Conservation (phyloP, 1,140 invertebrate species). For the Diorhabda carinulata region DNA sequence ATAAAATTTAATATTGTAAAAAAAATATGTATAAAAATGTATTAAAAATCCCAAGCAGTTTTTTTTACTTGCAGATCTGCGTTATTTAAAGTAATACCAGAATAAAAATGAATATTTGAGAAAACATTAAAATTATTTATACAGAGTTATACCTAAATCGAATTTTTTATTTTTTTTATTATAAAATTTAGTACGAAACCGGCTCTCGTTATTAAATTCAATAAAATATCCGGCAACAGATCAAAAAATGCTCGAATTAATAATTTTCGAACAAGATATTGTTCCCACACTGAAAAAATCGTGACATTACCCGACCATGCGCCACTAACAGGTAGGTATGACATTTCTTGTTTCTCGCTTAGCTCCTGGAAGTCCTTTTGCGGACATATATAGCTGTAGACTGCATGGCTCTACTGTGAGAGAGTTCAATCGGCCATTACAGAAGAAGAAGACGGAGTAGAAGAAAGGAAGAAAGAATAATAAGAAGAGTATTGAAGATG, state of each 20-base stretch:
- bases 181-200: too few relatives aligned
- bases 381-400: slow-evolving; percentile 12
- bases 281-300: neutral
- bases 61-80: too few relatives aligned
- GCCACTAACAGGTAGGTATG: slow-evolving; percentile 16
- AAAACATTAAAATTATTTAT: too few relatives aligned
- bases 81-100: too few relatives aligned
- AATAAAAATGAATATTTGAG: too few relatives aligned
- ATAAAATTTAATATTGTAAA: too few relatives aligned
- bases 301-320: neutral
- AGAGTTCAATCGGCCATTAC: slow-evolving; percentile 21
- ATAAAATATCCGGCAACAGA: neutral
- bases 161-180: too few relatives aligned
- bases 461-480: slow-evolving; percentile 7
- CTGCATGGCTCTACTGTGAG: slow-evolving; percentile 19
- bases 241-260: neutral
- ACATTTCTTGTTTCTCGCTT: slow-evolving; percentile 17
- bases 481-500: slow-evolving; percentile 10
- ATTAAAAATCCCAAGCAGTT: too few relatives aligned
- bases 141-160: too few relatives aligned
- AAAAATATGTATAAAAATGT: too few relatives aligned
- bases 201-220: too few relatives aligned
- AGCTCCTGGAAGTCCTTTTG: slow-evolving; percentile 19
- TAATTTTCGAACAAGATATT: neutral
- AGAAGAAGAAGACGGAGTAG: slow-evolving; percentile 8